A percentile compares a stretch with the other conserved stretches of the same genome.
phyloP scores from a whole-genome alignment of 1,140 invertebrate species.

The Meteorus sp. region DNA sequence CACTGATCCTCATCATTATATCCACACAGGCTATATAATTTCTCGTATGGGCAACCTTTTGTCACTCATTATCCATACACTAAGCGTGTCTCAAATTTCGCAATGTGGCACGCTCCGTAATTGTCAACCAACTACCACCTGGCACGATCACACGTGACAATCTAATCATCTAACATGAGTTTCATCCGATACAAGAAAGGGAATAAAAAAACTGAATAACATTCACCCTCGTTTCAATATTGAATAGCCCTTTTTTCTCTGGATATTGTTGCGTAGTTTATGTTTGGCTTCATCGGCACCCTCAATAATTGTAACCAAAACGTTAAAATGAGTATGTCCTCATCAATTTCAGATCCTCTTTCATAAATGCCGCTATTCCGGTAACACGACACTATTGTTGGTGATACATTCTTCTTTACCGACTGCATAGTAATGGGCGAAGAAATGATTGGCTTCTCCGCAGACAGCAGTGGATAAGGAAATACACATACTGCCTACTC shows the following conservation, averaged over 20 bases:
- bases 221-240: no score
- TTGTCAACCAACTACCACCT: no score
- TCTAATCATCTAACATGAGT: not conserved
- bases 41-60: no score
- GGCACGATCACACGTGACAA: no score
- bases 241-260: not conserved
- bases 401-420: conserved; percentile 26
- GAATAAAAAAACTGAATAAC: no score
- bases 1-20: no score
- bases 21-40: no score
- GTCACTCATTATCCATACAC: no score
- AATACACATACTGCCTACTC: not conserved
- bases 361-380: conserved; percentile 37
- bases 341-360: conserved; percentile 11
- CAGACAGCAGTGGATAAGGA: conserved; percentile 8
- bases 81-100: not conserved
- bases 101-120: not conserved
- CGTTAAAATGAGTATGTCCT: not conserved
- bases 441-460: not conserved
- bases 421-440: not conserved
- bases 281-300: conserved; percentile 4
- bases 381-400: conserved; percentile 43
- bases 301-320: no score
- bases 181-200: not conserved
- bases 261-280: no score